Conservation (phyloP, 2,888 invertebrate species). For the Apotomis turbidana region DNA sequence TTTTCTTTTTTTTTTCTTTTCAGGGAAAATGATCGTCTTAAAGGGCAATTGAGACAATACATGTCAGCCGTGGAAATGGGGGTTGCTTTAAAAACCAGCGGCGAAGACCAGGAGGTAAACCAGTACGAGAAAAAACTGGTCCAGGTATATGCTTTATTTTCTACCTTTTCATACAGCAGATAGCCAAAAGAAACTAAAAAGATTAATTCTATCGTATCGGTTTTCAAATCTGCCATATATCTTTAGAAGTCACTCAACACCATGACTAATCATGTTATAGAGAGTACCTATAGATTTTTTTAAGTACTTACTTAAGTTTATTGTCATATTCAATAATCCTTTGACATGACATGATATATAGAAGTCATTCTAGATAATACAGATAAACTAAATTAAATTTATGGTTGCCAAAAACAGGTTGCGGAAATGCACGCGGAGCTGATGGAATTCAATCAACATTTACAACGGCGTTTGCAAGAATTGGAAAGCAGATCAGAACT, state of each 20-base stretch:
- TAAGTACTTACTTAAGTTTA: too few species aligned
- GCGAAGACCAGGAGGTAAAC: slow-evolving; percentile 86
- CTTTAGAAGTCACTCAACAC: too few species aligned
- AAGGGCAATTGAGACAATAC: slow-evolving; percentile 93
- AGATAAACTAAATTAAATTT: too few species aligned
- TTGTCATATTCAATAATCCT: too few species aligned
- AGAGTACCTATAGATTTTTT: too few species aligned
- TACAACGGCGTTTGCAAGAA: slow-evolving; percentile 88
- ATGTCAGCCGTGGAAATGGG: slow-evolving; percentile 95
- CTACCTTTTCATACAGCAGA: neutral
- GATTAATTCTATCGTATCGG: too few species aligned
- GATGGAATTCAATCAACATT: slow-evolving; percentile 94
- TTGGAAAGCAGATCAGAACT: slow-evolving; percentile 68
- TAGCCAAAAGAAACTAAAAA: too few species aligned
- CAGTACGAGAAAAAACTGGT: slow-evolving; percentile 94
- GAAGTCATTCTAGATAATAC: too few species aligned
- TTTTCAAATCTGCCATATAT: too few species aligned
- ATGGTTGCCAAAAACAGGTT: slow-evolving; percentile 81
- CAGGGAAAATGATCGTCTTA: slow-evolving; percentile 92
- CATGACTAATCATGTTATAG: too few species aligned
- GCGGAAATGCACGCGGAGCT: slow-evolving; percentile 97
- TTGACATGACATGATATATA: too few species aligned
- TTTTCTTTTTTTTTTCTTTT: slow-evolving; percentile 51
- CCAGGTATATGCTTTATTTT: slow-evolving; percentile 82
- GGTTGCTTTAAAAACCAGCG: slow-evolving; percentile 87